phyloP scores from a whole-genome alignment of 2,888 invertebrate genomes.

The Hypsopygia costalis region DNA sequence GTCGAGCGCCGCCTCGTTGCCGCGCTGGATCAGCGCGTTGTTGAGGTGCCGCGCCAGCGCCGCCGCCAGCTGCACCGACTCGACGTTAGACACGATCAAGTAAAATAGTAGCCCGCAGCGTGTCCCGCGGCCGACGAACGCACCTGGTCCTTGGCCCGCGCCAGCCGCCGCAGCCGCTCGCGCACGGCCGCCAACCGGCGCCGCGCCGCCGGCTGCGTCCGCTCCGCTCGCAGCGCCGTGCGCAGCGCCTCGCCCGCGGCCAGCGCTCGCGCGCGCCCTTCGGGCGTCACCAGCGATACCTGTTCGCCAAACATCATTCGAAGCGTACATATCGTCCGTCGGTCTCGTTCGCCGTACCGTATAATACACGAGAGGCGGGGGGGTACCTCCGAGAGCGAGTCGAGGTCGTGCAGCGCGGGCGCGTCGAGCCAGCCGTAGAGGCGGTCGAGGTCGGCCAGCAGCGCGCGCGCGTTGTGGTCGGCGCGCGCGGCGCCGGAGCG shows the following conservation, averaged over 20 bases:
- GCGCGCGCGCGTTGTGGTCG: slow-evolving; percentile 90
- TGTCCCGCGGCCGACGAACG: no score
- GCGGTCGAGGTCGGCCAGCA: slow-evolving; percentile 88
- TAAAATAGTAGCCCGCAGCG: no score
- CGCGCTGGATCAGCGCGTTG: slow-evolving; percentile 96
- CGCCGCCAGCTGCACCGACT: slow-evolving; percentile 81
- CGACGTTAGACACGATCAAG: no score
- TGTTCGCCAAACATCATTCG: no score
- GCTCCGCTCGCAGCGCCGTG: slow-evolving; percentile 32
- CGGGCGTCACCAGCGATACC: slow-evolving; percentile 41
- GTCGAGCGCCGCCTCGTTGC: slow-evolving; percentile 71
- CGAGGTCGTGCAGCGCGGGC: slow-evolving; percentile 51
- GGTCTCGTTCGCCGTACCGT: no score
- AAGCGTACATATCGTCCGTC: no score
- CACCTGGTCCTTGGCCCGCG: slow-evolving; percentile 25
- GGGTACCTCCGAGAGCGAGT: slow-evolving; percentile 42
- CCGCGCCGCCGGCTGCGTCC: slow-evolving; percentile 28
- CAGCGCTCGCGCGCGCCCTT: slow-evolving; percentile 53
- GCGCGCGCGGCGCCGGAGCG: slow-evolving; percentile 76
- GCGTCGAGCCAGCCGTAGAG: slow-evolving; percentile 59
- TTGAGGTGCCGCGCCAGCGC: slow-evolving; percentile 94
- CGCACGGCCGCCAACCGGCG: slow-evolving; percentile 51
- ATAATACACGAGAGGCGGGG: no score
- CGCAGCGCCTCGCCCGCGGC: slow-evolving; percentile 40
- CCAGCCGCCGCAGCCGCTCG: slow-evolving; percentile 50